phyloP scores from a whole-genome alignment of 2,888 invertebrate species.

The Lepidocyrtoides sp. region DNA sequence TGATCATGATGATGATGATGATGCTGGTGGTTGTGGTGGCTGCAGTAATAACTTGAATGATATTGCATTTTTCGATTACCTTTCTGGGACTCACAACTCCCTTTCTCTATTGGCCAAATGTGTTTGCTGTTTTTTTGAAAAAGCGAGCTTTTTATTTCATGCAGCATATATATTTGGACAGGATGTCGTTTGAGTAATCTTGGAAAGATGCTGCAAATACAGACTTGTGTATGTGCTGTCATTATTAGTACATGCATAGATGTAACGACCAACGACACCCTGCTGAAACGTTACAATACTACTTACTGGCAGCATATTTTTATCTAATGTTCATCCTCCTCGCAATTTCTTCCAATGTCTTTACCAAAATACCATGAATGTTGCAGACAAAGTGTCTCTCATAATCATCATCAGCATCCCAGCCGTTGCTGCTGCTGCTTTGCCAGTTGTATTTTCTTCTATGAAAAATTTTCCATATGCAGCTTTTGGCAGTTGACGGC shows the following conservation, averaged over 20 bases:
- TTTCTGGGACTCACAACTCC: conserved; percentile 47
- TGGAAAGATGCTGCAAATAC: not conserved
- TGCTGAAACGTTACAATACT: conserved; percentile 44
- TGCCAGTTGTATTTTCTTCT: not conserved
- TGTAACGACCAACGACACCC: conserved; percentile 4
- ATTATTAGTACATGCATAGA: not conserved
- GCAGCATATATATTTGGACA: not conserved
- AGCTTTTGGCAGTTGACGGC: conserved; percentile 26
- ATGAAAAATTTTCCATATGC: conserved; percentile 20
- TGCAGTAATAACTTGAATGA: conserved; percentile 58
- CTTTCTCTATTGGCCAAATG: conserved; percentile 63
- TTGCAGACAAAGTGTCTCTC: conserved; percentile 9
- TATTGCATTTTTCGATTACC: conserved; percentile 71
- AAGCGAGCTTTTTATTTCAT: not conserved
- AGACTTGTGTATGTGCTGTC: not conserved
- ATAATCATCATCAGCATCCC: conserved; percentile 24
- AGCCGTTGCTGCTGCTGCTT: not conserved
- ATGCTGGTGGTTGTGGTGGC: not conserved
- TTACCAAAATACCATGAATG: not conserved
- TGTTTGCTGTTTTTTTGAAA: conserved; percentile 27
- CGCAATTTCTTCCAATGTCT: not conserved
- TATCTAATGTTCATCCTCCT: conserved; percentile 48
- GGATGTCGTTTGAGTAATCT: conserved; percentile 10
- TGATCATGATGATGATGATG: not conserved
- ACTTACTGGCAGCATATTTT: conserved; percentile 50